Conservation (phyloP, 2,113 vertebrate genomes). For the Melozone crissalis region DNA sequence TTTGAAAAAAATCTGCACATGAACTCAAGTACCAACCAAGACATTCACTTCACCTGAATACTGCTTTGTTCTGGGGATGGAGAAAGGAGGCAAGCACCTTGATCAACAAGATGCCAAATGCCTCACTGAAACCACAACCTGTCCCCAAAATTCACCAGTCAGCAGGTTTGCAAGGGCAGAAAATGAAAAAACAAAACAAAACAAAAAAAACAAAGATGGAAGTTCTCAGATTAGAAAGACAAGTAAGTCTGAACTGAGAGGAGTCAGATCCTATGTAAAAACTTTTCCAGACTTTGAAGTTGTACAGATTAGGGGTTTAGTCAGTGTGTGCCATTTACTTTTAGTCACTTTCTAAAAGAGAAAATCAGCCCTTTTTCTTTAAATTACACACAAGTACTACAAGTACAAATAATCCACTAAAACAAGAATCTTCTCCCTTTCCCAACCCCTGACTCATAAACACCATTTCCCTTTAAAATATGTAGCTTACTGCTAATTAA, state of each 20-base stretch:
- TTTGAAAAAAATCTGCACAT: neutral
- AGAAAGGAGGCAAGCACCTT: neutral
- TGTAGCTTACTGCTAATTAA: neutral
- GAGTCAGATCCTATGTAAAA: slow-evolving; percentile 2
- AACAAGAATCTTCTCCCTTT: neutral
- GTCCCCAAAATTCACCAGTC: slow-evolving; percentile 6
- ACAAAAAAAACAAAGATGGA: neutral
- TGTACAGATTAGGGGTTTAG: neutral
- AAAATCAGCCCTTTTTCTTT: neutral
- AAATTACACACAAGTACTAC: neutral
- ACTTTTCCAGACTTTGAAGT: slow-evolving; percentile 50
- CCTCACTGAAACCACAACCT: slow-evolving; percentile 28
- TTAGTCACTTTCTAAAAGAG: neutral
- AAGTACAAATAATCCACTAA: neutral
- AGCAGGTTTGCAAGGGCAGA: neutral
- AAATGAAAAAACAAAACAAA: neutral
- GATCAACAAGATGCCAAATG: neutral
- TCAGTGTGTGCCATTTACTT: neutral
- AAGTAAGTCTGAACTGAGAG: neutral
- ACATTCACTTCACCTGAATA: neutral
- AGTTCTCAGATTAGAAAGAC: slow-evolving; percentile 20
- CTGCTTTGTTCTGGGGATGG: neutral
- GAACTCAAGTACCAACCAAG: neutral
- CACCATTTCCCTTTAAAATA: neutral
- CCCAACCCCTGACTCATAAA: neutral